phyloP scores from a whole-genome alignment of 2,888 invertebrate genomes.

The Gisinianus flammeolus region DNA sequence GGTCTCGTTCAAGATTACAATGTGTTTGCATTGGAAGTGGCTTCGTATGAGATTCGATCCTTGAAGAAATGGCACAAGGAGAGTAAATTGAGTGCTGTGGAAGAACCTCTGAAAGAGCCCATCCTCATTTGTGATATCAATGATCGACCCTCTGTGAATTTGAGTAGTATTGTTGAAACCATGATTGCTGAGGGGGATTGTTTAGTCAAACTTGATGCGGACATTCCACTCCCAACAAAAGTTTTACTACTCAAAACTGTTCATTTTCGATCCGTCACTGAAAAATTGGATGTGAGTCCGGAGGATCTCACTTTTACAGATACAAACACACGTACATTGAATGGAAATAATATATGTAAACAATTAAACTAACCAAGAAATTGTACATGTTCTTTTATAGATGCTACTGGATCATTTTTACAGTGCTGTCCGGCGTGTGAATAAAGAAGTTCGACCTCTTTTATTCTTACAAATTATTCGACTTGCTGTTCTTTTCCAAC shows the following conservation, averaged over 20 bases:
- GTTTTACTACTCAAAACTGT: constrained; percentile 51
- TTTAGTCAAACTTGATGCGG: constrained; percentile 76
- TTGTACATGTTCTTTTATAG: constrained; percentile 62
- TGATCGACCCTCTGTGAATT: constrained; percentile 49
- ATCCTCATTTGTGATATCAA: constrained; percentile 46
- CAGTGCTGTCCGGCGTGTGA: constrained; percentile 75
- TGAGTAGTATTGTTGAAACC: constrained; percentile 50
- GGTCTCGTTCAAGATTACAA: constrained; percentile 78
- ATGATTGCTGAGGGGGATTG: constrained; percentile 57
- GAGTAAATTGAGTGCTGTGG: constrained; percentile 53
- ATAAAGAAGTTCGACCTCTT: constrained; percentile 86
- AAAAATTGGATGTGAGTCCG: constrained; percentile 52
- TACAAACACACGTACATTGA: no score
- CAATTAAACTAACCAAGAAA: neutral
- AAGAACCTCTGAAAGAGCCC: constrained; percentile 52
- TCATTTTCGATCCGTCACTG: constrained; percentile 54
- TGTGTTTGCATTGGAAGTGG: constrained; percentile 74
- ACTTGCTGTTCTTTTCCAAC: constrained; percentile 80
- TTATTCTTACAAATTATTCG: constrained; percentile 86
- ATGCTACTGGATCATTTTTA: constrained; percentile 79
- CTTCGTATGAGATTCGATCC: constrained; percentile 70
- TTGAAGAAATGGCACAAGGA: constrained; percentile 54
- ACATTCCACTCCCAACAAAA: constrained; percentile 68
- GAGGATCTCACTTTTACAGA: no score
- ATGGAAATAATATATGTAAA: no score